These are phyloP conservation scores for Tenualosa thibaudeaui DNA, from an alignment of 2,797 vertebrate species.

Conservation along the genomic window DNA sequence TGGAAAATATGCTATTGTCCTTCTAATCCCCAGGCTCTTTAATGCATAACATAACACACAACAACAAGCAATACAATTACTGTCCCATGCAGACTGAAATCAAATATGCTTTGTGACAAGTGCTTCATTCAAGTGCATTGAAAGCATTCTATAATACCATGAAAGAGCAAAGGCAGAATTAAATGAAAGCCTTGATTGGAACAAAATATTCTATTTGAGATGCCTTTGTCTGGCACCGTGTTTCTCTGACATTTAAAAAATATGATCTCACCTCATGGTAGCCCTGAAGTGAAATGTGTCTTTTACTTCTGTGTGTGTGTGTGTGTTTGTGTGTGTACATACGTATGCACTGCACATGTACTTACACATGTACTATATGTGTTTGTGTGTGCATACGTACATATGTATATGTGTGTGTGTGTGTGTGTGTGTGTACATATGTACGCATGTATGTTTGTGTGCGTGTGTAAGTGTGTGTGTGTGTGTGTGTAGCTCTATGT, in stretches of 20 bases:
- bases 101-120: background rate
- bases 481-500: too few species aligned
- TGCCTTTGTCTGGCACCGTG: background rate
- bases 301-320: background rate
- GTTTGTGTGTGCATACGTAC: background rate
- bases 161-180: background rate
- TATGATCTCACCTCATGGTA: background rate
- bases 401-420: background rate
- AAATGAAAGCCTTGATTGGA: background rate
- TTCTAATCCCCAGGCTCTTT: background rate
- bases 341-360: too few species aligned
- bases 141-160: background rate
- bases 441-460: too few species aligned
- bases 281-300: background rate
- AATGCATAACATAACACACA: background rate
- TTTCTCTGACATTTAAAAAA: background rate
- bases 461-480: background rate
- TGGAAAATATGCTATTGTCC: background rate
- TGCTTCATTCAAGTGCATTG: background rate
- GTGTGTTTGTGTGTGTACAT: background rate
- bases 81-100: background rate
- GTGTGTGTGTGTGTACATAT: background rate
- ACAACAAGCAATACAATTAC: background rate
- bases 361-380: background rate
- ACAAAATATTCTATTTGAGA: too few species aligned